A percentile compares a stretch with the other conserved stretches of the same genome.
Conservation (phyloP, 2,888 invertebrate genomes). For the Plebejus melissa region DNA sequence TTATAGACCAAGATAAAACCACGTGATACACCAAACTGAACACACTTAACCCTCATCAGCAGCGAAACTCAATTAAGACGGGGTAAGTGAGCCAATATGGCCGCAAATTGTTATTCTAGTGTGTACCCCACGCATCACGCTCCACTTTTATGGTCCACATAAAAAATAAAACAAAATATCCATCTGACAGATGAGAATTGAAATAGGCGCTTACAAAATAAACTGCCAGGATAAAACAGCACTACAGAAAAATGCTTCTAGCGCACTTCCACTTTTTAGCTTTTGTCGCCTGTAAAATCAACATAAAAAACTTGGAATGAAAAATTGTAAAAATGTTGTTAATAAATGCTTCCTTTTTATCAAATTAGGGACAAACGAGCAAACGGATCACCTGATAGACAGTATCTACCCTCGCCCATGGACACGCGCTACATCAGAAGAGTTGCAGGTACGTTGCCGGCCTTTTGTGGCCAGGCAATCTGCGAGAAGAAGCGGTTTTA, state of each 20-base stretch:
- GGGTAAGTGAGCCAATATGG: conserved; percentile 40
- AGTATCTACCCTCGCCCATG: too few relatives aligned
- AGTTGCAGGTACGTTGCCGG: too few relatives aligned
- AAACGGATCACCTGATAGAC: too few relatives aligned
- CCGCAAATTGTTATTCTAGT: conserved; percentile 54
- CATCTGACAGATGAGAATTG: conserved; percentile 67
- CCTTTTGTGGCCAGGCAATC: too few relatives aligned
- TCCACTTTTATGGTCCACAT: conserved; percentile 61
- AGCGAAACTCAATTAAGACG: conserved; percentile 30
- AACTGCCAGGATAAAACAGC: conserved; percentile 2
- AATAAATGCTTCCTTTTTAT: too few relatives aligned
- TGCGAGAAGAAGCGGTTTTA: too few relatives aligned
- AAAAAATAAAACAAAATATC: conserved; percentile 69
- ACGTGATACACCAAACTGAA: neutral
- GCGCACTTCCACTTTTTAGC: neutral
- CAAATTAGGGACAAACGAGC: too few relatives aligned
- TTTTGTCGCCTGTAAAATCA: neutral
- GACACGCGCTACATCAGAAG: too few relatives aligned
- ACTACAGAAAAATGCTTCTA: conserved; percentile 19
- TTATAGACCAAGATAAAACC: neutral
- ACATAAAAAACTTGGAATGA: neutral
- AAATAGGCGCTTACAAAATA: conserved; percentile 47
- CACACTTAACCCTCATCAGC: conserved; percentile 27
- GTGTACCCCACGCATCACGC: conserved; percentile 52
- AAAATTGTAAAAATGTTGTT: too few relatives aligned